Base-by-base conservation (phyloP, 2,888 invertebrate genomes). In the Lottia scabra region DNA sequence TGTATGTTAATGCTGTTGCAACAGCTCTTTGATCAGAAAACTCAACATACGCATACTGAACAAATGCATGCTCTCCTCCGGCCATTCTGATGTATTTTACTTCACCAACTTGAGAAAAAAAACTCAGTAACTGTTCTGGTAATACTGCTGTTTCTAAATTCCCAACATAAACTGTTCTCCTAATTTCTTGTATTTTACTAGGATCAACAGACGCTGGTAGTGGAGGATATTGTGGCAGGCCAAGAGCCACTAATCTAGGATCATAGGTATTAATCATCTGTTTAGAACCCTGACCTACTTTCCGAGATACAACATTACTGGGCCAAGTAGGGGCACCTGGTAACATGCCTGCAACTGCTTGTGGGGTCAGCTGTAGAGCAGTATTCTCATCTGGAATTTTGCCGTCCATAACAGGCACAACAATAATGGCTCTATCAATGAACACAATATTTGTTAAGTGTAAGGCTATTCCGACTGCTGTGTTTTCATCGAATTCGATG, bases 391-490 rank as follows among this genome's bases (percentile, higher is more conserved):
- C 98, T 0, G 99, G 99, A 85, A 99, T 98, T 83, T 95, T 95
- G 56, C 91, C 89, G 80, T 90, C 95, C 85, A 94, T 93, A 84
- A 96, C 94, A 0, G 98, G 98, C 71, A 97, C 95, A 65, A 99
- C 96, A 79, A 99, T 96, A 65, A 99, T 90, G 0, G 99, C 99
- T 73, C 98, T 93, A 90, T 99, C 99, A 84, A 99, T 98, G 89
- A 99, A 99, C 15, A 99, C 99, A 0, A 98, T 99, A 89, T 99
- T 99, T 16, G 98, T 98, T 92, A 99, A 93, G 90, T 99, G 99
- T 86, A 98, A 96, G 0, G 99, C 97, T n/a, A 98, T 95, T 23
- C 95, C 94, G 30, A 97, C 97, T 79, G 95, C 95, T 62, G 92
- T 91, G 6, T 94, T 92, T 83, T 98, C 97, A 81, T 95, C 94